Conservation (phyloP, 2,888 invertebrate species). For the Pardosa pseudoannulata region DNA sequence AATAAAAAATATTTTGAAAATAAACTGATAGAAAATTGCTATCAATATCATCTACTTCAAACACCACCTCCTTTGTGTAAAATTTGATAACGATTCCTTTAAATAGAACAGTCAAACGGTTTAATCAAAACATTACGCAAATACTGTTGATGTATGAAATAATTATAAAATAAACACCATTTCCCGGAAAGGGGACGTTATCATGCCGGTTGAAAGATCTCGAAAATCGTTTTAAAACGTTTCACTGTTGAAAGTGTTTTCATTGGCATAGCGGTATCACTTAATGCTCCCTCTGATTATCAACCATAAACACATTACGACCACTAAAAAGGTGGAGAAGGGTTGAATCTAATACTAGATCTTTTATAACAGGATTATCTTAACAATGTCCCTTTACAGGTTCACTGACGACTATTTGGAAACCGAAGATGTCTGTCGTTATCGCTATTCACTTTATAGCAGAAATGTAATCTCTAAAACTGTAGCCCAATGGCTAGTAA, state of each 20-base stretch:
- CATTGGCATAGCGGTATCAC: slow-evolving; percentile 1
- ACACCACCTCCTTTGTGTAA: not conserved
- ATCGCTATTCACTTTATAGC: slow-evolving; percentile 45
- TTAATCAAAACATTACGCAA: not conserved
- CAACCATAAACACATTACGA: slow-evolving; percentile 4
- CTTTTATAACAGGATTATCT: slow-evolving; percentile 30
- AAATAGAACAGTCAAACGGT: not conserved
- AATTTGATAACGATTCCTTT: not conserved
- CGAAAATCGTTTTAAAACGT: not conserved
- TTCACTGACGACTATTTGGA: slow-evolving; percentile 21
- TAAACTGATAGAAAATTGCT: not conserved
- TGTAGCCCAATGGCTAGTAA: slow-evolving; percentile 34
- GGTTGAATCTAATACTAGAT: not conserved
- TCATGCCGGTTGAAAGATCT: not conserved
- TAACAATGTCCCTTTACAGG: slow-evolving; percentile 29
- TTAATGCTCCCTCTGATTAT: not conserved
- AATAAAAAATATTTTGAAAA: not conserved
- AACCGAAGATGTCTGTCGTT: slow-evolving; percentile 48
- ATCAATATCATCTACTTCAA: not conserved
- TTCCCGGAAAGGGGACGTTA: not conserved
- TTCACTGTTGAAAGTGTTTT: not conserved
- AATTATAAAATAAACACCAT: not conserved
- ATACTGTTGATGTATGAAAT: not conserved
- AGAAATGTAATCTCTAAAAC: slow-evolving; percentile 45
- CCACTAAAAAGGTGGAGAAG: not conserved